Evolutionary conservation across 2,113 vertebrate genomes (phyloP), one percentile per base, ranked within the genome.

Genomic region (Rhabdornis inornatus): DNA sequence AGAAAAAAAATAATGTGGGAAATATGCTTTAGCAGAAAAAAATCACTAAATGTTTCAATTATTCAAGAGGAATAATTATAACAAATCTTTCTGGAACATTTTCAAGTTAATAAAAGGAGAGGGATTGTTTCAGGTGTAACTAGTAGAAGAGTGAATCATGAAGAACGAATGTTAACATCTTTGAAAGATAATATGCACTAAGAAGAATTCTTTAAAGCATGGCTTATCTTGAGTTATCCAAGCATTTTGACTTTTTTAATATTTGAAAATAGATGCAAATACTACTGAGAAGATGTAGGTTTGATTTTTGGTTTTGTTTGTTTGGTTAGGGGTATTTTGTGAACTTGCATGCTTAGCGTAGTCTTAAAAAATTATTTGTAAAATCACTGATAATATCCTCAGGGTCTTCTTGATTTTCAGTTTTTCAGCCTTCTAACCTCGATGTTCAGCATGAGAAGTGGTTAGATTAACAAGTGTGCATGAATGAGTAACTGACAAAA

Each of bases 401-500:
- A 45, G 14, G 8, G 4, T 57, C 35, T 33, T 37, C 11, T 23
- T 76, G 2, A 1, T 10, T 28, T 89, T 84, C 52, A 47, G 5
- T 11, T 74, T 90, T 89, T 66, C 30, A 66, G 13, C 47, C 19
- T 64, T 91, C 52, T 90, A 68, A 42, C 14, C 16, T 70, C 5
- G 37, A 65, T 80, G 28, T 31, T 42, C 37, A 47, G 15, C 33
- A 50, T 57, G 33, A 88, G 53, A 79, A 72, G 30, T 33, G 3
- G 27, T 59, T 75, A 94, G 17, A 63, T 56, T 77, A 79, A 23
- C 10, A n/a, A 82, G 9, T 47, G 75, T 86, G 44, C 30, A 66
- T 69, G 39, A 94, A 56, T 70, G 57, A 89, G 33, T 27, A 78
- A 56, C 45, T 80, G 63, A 81, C 47, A 95, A 88, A 95, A 78